Evolutionary conservation across 64 coral and sea anemone species (phyloP).

Genomic region (Hydrozoanthus tunicans): DNA sequence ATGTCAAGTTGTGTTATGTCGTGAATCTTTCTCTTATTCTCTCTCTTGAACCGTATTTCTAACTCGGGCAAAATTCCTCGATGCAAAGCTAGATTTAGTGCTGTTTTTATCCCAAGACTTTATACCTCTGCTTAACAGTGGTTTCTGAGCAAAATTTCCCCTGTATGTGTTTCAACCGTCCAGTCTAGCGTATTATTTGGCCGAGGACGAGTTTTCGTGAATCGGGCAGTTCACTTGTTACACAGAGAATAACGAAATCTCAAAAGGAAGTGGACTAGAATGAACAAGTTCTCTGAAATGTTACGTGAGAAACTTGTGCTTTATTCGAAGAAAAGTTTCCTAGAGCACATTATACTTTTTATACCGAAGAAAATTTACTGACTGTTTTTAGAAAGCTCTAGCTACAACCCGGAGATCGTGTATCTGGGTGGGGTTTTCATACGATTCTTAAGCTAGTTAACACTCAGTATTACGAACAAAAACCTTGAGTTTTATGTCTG

Average conservation of each 20-base stretch:
- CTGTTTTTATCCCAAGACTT: background rate
- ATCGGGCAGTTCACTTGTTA: slow-evolving; percentile 20
- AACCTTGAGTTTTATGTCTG: background rate
- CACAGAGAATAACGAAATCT: background rate
- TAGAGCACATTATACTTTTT: background rate
- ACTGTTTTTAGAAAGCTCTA: background rate
- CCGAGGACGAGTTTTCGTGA: background rate
- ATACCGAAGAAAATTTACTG: slow-evolving; percentile 40
- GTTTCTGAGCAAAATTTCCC: too few relatives aligned
- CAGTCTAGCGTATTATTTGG: background rate
- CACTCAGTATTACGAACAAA: background rate
- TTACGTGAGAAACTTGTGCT: background rate
- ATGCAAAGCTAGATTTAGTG: background rate
- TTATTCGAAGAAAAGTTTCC: background rate
- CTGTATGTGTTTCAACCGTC: background rate
- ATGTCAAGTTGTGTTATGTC: slow-evolving; percentile 3
- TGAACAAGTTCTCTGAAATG: background rate
- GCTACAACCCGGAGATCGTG: slow-evolving; percentile 36
- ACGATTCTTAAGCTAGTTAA: background rate
- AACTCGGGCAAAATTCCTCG: background rate
- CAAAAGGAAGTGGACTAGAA: background rate
- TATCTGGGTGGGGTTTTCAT: slow-evolving; percentile 4
- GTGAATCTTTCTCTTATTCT: background rate
- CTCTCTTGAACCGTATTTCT: background rate
- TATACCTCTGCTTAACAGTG: background rate